Evolutionary conservation across 1,140 invertebrate species (phyloP), one percentile per base, ranked within the genome.

Genomic region (Charaxes varanes): DNA sequence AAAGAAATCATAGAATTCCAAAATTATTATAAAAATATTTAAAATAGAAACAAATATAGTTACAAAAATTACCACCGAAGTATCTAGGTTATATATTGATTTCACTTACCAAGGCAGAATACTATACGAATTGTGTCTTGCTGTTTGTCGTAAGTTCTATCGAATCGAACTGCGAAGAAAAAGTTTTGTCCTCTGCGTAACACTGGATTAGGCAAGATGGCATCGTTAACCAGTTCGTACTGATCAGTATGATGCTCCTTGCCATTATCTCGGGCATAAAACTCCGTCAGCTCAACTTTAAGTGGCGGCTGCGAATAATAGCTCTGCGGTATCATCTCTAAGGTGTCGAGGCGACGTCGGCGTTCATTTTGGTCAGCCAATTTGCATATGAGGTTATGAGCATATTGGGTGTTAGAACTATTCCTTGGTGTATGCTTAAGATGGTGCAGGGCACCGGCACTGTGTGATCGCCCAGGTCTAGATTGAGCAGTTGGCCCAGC

Each of bases 181-280:
- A 91, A 91, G 14, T 86, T 83, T 53, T 89, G 87, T 2, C 90
- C 90, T 36, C 90, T 78, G 38, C 90, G 72, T 3, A 90, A 51
- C 13, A 92, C 85, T 0, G 86, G 85, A 27, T 86, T 86, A 0
- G 84, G 81, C 19, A 85, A 53, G 12, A 83, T 63, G 16, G 63
- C 83, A 30, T 85, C 84, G 32, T 86, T 85, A 1, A 88, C 83
- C 13, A 90, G 56, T 53, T 92, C 90, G 62, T 89, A 92, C 47
- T 87, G 84, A 38, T 87, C 86, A 6, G 91, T 92, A 51, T 88
- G 88, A 61, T 91, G 90, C 19, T 86, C 85, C 47, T 85, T 86
- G 1, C 87, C 86, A 62, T 92, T 92, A 36, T 90, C 87, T 34
- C 83, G 66, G 4, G 87, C 85, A 58, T 90, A 90, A 41, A 91